A percentile compares a stretch with the other conserved stretches of the same genome.
These are phyloP conservation scores for Gasterosteus aculeatus DNA, from an alignment of 2,113 vertebrate genomes.

Conservation along the genomic window DNA sequence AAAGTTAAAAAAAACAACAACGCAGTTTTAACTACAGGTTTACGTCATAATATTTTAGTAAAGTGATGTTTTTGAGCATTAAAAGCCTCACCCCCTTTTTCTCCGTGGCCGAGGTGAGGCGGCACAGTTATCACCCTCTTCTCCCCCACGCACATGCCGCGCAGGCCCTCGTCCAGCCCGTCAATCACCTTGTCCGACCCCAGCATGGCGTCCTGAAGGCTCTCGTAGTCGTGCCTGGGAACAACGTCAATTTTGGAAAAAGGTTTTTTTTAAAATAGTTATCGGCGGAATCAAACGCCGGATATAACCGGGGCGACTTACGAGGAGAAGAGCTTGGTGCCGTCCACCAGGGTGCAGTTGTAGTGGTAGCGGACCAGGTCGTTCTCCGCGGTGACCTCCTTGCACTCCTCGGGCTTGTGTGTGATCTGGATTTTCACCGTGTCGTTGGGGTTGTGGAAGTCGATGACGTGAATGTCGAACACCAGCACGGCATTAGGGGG, in stretches of 20 bases:
- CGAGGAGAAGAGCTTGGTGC: slow-evolving; percentile 94
- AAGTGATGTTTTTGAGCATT: background rate
- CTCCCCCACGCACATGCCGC: slow-evolving; percentile 92
- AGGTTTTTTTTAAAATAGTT: too few relatives aligned
- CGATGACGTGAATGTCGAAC: slow-evolving; percentile 90
- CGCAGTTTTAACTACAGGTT: background rate
- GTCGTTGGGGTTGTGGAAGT: slow-evolving; percentile 95
- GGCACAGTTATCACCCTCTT: slow-evolving; percentile 86
- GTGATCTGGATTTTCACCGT: slow-evolving; percentile 80
- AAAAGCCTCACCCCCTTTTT: slow-evolving; percentile 87
- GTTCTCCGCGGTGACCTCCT: slow-evolving; percentile 78
- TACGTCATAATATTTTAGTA: background rate
- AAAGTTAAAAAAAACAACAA: too few relatives aligned
- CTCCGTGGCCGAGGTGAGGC: slow-evolving; percentile 93
- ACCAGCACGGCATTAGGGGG: slow-evolving; percentile 90
- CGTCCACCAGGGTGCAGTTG: slow-evolving; percentile 94
- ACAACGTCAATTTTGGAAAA: background rate
- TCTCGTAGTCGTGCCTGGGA: slow-evolving; percentile 83
- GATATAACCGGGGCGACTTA: slow-evolving; percentile 71
- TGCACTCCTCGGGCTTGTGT: slow-evolving; percentile 85
- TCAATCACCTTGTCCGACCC: slow-evolving; percentile 92
- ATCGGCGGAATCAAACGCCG: fast-evolving
- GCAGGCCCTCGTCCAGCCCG: slow-evolving; percentile 88
- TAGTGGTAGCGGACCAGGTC: slow-evolving; percentile 93
- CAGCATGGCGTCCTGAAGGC: slow-evolving; percentile 85